phyloP scores from a whole-genome alignment of 2,888 invertebrate species.

The Sphecodes monilicornis region DNA sequence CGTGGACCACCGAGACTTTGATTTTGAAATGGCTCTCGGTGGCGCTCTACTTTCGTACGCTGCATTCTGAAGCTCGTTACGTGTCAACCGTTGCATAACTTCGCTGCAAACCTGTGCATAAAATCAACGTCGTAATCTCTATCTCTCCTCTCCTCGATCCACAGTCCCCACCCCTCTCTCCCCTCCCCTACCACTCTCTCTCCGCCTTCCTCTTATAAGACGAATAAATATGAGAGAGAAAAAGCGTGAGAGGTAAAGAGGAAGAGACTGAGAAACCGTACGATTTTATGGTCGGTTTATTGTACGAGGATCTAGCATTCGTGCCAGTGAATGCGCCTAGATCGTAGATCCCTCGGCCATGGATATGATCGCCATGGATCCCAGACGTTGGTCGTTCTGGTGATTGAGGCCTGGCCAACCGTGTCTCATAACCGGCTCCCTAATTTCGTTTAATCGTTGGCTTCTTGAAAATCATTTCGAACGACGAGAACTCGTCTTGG shows the following conservation, averaged over 20 bases:
- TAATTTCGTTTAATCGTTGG: constrained; percentile 2
- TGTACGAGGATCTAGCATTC: constrained; percentile 40
- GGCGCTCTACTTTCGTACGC: constrained; percentile 23
- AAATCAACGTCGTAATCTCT: constrained; percentile 24
- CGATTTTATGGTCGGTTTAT: constrained; percentile 41
- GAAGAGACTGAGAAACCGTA: constrained; percentile 6
- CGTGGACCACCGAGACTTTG: constrained; percentile 18
- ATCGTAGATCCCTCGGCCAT: constrained; percentile 10
- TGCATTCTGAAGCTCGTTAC: constrained; percentile 23
- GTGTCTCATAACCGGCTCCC: constrained; percentile 1
- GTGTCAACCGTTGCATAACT: constrained; percentile 27
- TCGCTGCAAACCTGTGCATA: constrained; percentile 17
- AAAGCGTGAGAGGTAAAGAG: background rate
- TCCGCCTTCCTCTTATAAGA: background rate
- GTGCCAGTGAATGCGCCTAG: constrained; percentile 24
- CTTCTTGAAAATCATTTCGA: background rate
- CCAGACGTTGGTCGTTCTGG: constrained; percentile 3
- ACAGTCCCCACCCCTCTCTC: no score
- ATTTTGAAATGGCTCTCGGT: constrained; percentile 10
- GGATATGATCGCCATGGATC: background rate
- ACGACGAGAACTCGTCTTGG: background rate
- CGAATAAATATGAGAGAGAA: background rate
- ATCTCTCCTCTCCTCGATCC: background rate
- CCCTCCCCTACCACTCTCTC: background rate
- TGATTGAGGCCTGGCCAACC: background rate